Evolutionary conservation across 2,888 invertebrate genomes (phyloP).

Genomic region (Apotomis capreana): DNA sequence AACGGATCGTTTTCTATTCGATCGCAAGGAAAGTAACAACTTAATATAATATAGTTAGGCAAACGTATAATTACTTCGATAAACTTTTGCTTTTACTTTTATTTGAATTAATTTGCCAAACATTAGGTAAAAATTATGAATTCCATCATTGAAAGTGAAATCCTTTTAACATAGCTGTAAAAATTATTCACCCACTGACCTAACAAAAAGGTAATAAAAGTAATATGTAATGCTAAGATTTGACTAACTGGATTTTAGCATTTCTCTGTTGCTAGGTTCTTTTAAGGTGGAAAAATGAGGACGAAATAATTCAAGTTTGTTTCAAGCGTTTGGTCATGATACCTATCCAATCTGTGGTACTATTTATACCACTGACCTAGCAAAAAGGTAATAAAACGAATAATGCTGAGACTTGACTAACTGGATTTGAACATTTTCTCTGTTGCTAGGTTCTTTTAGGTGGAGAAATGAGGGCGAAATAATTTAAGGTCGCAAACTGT

Average conservation of each 20-base stretch:
- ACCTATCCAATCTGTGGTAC: too few species aligned
- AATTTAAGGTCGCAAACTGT: too few species aligned
- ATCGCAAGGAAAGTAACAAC: neutral
- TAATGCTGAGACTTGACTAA: neutral
- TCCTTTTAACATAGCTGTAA: neutral
- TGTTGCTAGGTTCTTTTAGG: slow-evolving; percentile 17
- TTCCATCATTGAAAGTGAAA: slow-evolving; percentile 7
- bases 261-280: slow-evolving; percentile 20
- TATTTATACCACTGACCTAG: neutral
- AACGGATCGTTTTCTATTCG: neutral
- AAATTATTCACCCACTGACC: slow-evolving; percentile 20
- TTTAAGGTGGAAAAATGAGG: neutral
- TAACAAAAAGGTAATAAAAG: neutral
- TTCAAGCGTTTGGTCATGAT: too few species aligned
- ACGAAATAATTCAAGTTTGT: too few species aligned
- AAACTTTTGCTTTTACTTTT: too few species aligned
- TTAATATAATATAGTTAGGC: too few species aligned
- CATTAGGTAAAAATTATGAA: neutral
- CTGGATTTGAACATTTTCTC: slow-evolving; percentile 1
- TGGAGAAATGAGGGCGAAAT: neutral
- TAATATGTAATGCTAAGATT: neutral
- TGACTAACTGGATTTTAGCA: slow-evolving; percentile 1
- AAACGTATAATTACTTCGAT: too few species aligned
- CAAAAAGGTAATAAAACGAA: neutral
- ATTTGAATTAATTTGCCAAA: too few species aligned